phyloP scores from a whole-genome alignment of 2,797 vertebrate genomes.

The Coilia nasus region DNA sequence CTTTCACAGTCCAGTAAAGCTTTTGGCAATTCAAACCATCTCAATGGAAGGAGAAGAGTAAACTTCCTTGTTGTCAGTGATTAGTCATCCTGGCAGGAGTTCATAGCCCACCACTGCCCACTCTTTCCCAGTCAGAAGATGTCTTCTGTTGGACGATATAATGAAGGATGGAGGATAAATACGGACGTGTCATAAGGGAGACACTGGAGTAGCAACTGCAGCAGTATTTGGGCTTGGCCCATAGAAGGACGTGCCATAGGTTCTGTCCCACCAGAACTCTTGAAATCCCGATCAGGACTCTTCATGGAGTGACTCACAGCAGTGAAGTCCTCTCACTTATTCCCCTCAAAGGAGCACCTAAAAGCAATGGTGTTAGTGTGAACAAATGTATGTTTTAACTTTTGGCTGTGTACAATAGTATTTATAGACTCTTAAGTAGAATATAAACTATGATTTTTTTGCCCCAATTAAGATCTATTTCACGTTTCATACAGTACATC shows the following conservation, averaged over 20 bases:
- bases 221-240: neutral
- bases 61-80: neutral
- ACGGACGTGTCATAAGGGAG: neutral
- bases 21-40: neutral
- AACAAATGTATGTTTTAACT: neutral
- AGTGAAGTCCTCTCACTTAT: neutral
- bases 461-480: constrained; percentile 21
- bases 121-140: neutral
- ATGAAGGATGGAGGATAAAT: neutral
- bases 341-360: neutral
- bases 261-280: neutral
- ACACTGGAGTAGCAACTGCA: neutral
- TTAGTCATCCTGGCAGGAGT: neutral
- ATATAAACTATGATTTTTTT: constrained; percentile 16
- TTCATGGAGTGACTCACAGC: neutral
- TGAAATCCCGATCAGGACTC: neutral
- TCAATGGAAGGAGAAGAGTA: neutral
- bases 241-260: neutral
- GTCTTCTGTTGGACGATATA: neutral
- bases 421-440: constrained; percentile 25
- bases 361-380: constrained; percentile 3
- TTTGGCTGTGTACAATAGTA: constrained; percentile 24
- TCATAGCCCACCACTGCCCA: constrained; percentile 5
- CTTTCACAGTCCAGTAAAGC: neutral
- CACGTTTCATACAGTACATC: neutral